Conservation (phyloP, 2,888 invertebrate species). For the Octonoba sinensis region DNA sequence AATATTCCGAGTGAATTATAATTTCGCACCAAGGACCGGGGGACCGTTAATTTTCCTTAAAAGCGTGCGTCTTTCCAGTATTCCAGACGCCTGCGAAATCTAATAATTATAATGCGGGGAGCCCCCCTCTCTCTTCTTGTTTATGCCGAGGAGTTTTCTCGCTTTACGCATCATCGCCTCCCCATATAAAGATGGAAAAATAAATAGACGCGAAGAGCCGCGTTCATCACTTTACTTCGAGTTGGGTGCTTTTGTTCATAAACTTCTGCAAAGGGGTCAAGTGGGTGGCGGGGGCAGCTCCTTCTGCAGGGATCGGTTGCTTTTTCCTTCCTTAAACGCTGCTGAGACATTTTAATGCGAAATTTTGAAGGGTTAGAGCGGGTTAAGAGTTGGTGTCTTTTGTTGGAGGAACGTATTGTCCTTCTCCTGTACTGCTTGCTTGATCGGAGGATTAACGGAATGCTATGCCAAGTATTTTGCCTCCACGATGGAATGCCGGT, state of each 20-base stretch:
- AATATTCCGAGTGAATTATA: slow-evolving; percentile 64
- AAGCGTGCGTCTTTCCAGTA: slow-evolving; percentile 55
- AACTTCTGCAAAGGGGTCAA: slow-evolving; percentile 44
- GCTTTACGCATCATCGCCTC: slow-evolving; percentile 55
- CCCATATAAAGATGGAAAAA: slow-evolving; percentile 60
- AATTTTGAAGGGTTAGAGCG: too few relatives aligned
- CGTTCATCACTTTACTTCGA: slow-evolving; percentile 64
- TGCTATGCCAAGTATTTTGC: too few relatives aligned
- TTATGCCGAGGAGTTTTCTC: slow-evolving; percentile 26
- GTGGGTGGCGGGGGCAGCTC: slow-evolving; percentile 13
- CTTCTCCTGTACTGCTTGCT: too few relatives aligned
- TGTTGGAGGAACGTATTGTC: too few relatives aligned
- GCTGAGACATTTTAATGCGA: too few relatives aligned
- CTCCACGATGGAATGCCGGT: too few relatives aligned
- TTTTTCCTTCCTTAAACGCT: too few relatives aligned
- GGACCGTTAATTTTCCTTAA: slow-evolving; percentile 64
- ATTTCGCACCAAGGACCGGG: slow-evolving; percentile 59
- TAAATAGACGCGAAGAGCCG: slow-evolving; percentile 56
- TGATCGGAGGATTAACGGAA: too few relatives aligned
- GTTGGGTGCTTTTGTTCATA: slow-evolving; percentile 63
- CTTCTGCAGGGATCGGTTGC: too few relatives aligned
- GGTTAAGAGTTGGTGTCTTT: too few relatives aligned
- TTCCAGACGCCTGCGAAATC: slow-evolving; percentile 59
- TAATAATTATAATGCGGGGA: slow-evolving; percentile 64
- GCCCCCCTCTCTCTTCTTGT: slow-evolving; percentile 39